Evolutionary conservation across 2,113 vertebrate species (phyloP).

Genomic region (Lonchura striata): DNA sequence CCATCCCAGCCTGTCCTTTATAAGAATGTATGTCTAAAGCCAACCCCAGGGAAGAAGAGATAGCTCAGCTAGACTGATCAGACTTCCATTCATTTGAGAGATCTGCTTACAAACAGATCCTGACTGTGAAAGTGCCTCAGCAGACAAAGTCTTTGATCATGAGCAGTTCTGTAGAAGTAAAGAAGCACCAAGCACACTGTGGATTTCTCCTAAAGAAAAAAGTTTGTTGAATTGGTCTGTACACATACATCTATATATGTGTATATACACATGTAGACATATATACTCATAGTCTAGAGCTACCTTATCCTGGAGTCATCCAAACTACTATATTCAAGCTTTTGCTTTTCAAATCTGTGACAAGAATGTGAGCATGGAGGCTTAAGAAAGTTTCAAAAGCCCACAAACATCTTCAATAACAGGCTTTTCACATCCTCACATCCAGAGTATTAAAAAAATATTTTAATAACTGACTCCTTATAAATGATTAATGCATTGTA

Average conservation of each 20-base stretch:
- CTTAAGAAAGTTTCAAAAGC: not conserved
- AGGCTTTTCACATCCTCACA: not conserved
- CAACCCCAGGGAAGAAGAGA: not conserved
- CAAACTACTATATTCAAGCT: not conserved
- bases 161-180: not conserved
- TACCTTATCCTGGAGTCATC: not conserved
- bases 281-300: not conserved
- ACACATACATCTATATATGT: not conserved
- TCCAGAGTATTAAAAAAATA: not conserved
- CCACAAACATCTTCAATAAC: not conserved
- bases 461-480: constrained; percentile 27
- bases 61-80: not conserved
- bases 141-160: not conserved
- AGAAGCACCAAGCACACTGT: not conserved
- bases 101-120: not conserved
- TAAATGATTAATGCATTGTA: constrained; percentile 47
- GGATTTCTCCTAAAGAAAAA: not conserved
- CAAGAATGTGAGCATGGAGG: not conserved
- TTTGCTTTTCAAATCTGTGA: not conserved
- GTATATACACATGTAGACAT: not conserved
- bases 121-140: not conserved
- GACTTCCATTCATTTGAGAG: not conserved
- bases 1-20: not conserved
- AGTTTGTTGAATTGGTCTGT: not conserved
- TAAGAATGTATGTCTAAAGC: not conserved